Evolutionary conservation across 2,888 invertebrate species (phyloP).

Genomic region (Calephelis perditalis): DNA sequence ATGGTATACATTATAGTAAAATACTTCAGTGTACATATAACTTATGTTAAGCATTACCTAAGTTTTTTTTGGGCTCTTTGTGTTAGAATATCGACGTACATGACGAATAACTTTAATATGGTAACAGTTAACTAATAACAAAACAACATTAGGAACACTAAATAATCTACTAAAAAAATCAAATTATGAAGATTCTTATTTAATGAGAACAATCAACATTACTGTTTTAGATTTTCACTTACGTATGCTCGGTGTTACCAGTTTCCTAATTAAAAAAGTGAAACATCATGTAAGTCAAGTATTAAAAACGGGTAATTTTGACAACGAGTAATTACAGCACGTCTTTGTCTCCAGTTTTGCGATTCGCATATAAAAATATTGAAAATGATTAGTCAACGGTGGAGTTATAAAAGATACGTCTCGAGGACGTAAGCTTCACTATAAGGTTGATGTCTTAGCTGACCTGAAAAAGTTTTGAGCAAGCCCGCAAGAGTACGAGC

Average conservation of each 20-base stretch:
- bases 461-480: too few species aligned
- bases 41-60: not conserved
- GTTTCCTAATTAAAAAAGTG: too few species aligned
- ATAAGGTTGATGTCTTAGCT: too few species aligned
- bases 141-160: too few species aligned
- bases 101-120: not conserved
- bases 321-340: not conserved
- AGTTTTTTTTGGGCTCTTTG: not conserved
- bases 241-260: too few species aligned
- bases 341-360: not conserved
- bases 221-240: too few species aligned
- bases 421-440: too few species aligned
- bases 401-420: conserved; percentile 8
- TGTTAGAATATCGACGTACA: not conserved
- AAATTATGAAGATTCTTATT: too few species aligned
- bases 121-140: too few species aligned
- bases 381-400: conserved; percentile 1
- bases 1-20: conserved; percentile 5
- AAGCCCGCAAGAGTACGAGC: too few species aligned
- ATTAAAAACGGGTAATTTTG: not conserved
- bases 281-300: not conserved
- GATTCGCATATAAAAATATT: conserved; percentile 9
- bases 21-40: conserved; percentile 3
- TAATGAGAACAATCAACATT: too few species aligned
- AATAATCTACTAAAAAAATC: too few species aligned